Base-by-base conservation (phyloP, 1,140 invertebrate genomes). In the Dendrolimus kikuchii region DNA sequence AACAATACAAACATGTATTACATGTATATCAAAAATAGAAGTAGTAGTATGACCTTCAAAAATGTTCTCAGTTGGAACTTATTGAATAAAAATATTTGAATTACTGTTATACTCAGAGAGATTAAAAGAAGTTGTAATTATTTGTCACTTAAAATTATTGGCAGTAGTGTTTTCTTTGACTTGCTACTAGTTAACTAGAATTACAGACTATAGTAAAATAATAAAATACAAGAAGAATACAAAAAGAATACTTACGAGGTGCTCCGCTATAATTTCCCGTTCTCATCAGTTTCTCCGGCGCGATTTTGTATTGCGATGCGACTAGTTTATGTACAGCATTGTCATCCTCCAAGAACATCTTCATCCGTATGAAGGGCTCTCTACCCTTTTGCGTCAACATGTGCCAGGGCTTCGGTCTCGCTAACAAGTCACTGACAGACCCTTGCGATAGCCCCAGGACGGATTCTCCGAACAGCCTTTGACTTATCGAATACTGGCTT, bases 401-500 rank as follows among this genome's bases (percentile, higher is more conserved):
- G 73, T 97, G 95, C 97, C 97, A 99, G 0, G 97, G 96, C 77
- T 99, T 99, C 23, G 97, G 97, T 46, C 97, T 87, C 36, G 97
- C 97, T 49, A 99, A 87, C 43, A 99, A 88, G 86, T 99, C 97
- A 10, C 96, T 98, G 0, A 99, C 97, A 0, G 96, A 97, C 8
- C 97, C 97, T 81, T 98, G 96, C 0, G 97, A 99, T 45, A 99
- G 88, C 0, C 98, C 98, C 45, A 99, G 89, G 7, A 99, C 97
- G 3, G 95, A 97, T 81, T 99, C 98, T 10, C 98, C 99, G 80
- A 99, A 99, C 46, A 99, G 88, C 57, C 98, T 91, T 87, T 99
- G 99, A 58, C 97, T 99, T 70, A 99, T 99, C 51, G 97, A 99
- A 88, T 99, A 99, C 85, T 99, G 97, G 67, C 95, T 98, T 44